Conservation (phyloP, 2,888 invertebrate genomes). For the Drepana falcataria region DNA sequence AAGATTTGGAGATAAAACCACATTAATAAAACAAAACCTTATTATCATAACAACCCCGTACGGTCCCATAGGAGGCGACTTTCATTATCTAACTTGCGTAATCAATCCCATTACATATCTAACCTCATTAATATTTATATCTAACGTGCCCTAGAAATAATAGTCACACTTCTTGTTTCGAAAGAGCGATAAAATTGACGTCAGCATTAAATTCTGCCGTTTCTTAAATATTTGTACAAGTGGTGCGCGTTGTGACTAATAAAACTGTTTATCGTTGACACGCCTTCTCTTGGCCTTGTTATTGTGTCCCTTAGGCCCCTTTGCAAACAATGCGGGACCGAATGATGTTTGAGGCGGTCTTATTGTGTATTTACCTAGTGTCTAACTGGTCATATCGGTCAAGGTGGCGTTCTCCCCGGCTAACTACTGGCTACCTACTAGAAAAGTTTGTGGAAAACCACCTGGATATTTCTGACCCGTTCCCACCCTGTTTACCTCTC, state of each 20-base stretch:
- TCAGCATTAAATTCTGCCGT: neutral
- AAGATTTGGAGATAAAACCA: too few relatives aligned
- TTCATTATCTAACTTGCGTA: neutral
- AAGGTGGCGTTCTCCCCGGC: too few relatives aligned
- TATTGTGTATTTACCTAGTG: too few relatives aligned
- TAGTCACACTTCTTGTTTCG: neutral
- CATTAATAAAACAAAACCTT: slow-evolving; percentile 1
- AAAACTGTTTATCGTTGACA: slow-evolving; percentile 23
- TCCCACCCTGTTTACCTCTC: too few relatives aligned
- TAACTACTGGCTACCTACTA: too few relatives aligned
- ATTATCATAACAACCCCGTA: neutral
- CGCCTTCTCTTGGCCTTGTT: slow-evolving; percentile 28
- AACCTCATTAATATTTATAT: neutral
- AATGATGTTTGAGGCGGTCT: too few relatives aligned
- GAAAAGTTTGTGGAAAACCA: too few relatives aligned
- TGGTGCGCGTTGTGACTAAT: slow-evolving; percentile 22
- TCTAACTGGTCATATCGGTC: too few relatives aligned
- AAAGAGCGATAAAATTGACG: neutral
- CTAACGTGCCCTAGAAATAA: neutral
- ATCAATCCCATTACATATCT: neutral
- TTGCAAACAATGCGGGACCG: slow-evolving; percentile 17
- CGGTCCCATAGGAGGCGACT: neutral
- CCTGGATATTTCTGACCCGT: too few relatives aligned
- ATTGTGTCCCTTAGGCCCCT: too few relatives aligned
- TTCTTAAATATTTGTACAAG: neutral